A percentile compares a stretch with the other conserved stretches of the same genome.
These are phyloP conservation scores for Rousettus madagascariensis DNA, from an alignment of 2,797 vertebrate genomes.

Conservation along the genomic window DNA sequence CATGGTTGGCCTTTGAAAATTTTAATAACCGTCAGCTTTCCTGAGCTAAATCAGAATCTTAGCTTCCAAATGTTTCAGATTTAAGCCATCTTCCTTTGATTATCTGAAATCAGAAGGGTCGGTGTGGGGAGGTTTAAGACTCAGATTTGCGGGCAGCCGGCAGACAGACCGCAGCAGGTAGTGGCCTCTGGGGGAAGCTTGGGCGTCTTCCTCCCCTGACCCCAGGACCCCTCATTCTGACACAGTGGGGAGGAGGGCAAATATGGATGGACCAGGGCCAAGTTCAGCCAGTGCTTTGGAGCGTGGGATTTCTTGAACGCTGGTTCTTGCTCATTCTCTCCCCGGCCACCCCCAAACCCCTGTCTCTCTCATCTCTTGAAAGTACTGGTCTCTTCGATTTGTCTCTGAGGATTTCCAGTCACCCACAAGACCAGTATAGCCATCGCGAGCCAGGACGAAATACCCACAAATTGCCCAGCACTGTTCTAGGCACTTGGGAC, in stretches of 20 bases:
- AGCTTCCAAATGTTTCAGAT: constrained; percentile 53
- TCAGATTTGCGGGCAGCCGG: not conserved
- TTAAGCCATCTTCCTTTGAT: constrained; percentile 47
- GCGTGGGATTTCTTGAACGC: not conserved
- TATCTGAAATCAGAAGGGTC: not conserved
- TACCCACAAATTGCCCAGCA: not conserved
- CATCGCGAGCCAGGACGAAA: not conserved
- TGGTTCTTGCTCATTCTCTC: not conserved
- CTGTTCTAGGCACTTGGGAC: not conserved
- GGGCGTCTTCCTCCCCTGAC: not conserved
- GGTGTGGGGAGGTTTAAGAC: not conserved
- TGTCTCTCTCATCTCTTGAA: not conserved
- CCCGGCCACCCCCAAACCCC: not conserved
- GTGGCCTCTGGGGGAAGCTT: not conserved
- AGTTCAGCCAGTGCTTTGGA: not conserved
- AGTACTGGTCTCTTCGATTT: not conserved
- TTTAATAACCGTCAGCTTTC: constrained; percentile 55
- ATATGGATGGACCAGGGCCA: too few relatives aligned
- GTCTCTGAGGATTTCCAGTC: not conserved
- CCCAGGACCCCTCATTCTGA: not conserved
- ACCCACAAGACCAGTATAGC: not conserved
- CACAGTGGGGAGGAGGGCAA: not conserved
- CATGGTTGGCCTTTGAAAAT: constrained; percentile 58
- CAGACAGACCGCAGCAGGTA: not conserved
- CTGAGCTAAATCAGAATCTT: constrained; percentile 22